Conservation (phyloP, 2,888 invertebrate genomes). For the Spilosoma lubricipeda region DNA sequence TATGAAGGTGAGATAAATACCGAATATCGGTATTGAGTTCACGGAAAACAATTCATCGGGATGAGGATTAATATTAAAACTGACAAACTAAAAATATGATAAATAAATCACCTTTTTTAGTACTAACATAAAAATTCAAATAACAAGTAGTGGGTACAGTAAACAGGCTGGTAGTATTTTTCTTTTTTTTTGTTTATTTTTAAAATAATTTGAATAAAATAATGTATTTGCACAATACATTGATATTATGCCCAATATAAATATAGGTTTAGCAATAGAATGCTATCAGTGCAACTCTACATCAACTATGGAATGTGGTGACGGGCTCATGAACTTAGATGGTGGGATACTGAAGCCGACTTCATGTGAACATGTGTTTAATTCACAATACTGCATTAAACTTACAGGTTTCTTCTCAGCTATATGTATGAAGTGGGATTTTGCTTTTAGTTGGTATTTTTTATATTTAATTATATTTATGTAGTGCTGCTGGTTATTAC, state of each 20-base stretch:
- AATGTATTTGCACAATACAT: not conserved
- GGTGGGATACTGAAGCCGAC: conserved; percentile 85
- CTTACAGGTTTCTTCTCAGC: conserved; percentile 84
- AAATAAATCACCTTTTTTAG: not conserved
- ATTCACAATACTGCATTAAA: conserved; percentile 95
- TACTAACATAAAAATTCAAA: conserved; percentile 8
- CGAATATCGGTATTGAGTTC: conserved; percentile 15
- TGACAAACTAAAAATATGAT: not conserved
- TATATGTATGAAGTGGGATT: not conserved
- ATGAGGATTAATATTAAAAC: conserved; percentile 4
- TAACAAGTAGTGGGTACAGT: conserved; percentile 9
- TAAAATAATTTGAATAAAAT: not conserved
- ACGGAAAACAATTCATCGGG: not conserved
- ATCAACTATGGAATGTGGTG: conserved; percentile 88
- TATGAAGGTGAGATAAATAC: conserved; percentile 90
- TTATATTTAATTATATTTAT: too few relatives aligned
- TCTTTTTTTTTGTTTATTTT: conserved; percentile 2
- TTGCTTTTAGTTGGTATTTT: conserved; percentile 6
- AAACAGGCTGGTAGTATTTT: conserved; percentile 10
- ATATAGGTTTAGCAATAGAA: conserved; percentile 82
- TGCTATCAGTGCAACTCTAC: conserved; percentile 94
- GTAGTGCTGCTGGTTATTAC: not conserved
- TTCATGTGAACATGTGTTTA: conserved; percentile 90
- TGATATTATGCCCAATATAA: conserved; percentile 46
- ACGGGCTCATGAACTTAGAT: conserved; percentile 87